Base-by-base conservation (phyloP, 2,888 invertebrate genomes). In the Xestoiulus laeticollis region DNA sequence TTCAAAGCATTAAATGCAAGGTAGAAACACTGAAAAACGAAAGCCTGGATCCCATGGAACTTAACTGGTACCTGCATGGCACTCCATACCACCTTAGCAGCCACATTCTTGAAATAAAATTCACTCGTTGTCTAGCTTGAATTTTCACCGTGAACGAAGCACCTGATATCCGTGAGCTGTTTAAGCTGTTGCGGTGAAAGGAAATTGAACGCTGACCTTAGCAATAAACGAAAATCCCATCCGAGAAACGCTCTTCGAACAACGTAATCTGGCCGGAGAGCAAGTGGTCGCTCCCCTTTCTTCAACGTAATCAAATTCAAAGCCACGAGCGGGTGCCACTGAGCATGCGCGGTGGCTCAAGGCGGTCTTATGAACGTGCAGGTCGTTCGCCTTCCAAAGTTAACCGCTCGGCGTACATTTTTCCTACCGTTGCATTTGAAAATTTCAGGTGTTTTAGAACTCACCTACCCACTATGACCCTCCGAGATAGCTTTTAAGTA, bases 241-340 rank as follows among this genome's bases (percentile, higher is more conserved):
- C 78, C 78, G 30, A 30, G 8, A 85, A 85, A 85, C 33, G 84
- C 26, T 32, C 33, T 6, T 22, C 2, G 59, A 68, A 68, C 26
- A 78, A 78, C 78, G 78, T 78, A 78, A 78, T 32, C 78, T 44
- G 43, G 22, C 16, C 44, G 19, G 43, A 38, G 22, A 85, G 85
- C 85, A 85, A 85, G 85, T 85, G 85, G 85, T 85, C 85, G 85
- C 85, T 85, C 85, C 85, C 44, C 85, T 85, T 85, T 85, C 44
- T 85, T 85, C 85, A 85, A 85, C 85, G 85, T 85, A 85, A 44
- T 85, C 85, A 85, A 85, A 85, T 43, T 38, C 38, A 44, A 85
- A 85, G 43, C 43, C 85, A 84, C 33, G 22, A 43, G 43, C 84
- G 16, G n/a, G 0, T 19, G 38, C n/a, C 44, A 43, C 38, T 33